phyloP scores from a whole-genome alignment of 2,113 vertebrate species.

The Percopsis transmontana region DNA sequence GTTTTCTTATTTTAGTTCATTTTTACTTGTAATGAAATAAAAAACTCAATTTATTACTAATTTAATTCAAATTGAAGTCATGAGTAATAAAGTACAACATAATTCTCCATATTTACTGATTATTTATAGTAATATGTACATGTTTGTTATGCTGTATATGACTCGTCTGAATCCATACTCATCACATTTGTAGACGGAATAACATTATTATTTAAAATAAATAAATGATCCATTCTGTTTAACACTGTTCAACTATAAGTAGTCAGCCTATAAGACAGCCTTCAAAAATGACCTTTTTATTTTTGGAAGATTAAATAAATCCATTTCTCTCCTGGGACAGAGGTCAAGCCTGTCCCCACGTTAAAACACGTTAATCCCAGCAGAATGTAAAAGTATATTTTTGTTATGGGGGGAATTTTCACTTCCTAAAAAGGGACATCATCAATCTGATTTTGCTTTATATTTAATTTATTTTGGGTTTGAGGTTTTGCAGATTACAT shows the following conservation, averaged over 20 bases:
- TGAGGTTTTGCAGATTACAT: too few species aligned
- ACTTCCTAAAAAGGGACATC: not conserved
- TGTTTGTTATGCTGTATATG: not conserved
- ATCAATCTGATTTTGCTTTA: not conserved
- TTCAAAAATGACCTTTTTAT: not conserved
- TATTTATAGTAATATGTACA: too few species aligned
- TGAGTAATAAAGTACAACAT: too few species aligned
- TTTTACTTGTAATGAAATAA: conserved; percentile 25
- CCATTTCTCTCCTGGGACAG: conserved; percentile 14
- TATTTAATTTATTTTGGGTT: not conserved
- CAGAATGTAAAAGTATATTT: not conserved
- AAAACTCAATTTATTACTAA: conserved; percentile 37
- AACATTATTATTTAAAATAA: not conserved
- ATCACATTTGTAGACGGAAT: not conserved
- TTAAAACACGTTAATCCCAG: conserved; percentile 11
- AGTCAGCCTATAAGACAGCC: not conserved
- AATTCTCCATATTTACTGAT: too few species aligned
- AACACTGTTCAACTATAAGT: not conserved
- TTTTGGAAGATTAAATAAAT: conserved; percentile 28
- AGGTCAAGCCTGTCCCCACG: not conserved
- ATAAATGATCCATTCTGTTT: not conserved
- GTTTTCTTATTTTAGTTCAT: conserved; percentile 15
- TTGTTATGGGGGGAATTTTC: not conserved
- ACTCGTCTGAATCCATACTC: not conserved
- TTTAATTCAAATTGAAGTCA: conserved; percentile 65